Conservation (phyloP, 2,888 invertebrate genomes). For the Ametastegia equiseti region DNA sequence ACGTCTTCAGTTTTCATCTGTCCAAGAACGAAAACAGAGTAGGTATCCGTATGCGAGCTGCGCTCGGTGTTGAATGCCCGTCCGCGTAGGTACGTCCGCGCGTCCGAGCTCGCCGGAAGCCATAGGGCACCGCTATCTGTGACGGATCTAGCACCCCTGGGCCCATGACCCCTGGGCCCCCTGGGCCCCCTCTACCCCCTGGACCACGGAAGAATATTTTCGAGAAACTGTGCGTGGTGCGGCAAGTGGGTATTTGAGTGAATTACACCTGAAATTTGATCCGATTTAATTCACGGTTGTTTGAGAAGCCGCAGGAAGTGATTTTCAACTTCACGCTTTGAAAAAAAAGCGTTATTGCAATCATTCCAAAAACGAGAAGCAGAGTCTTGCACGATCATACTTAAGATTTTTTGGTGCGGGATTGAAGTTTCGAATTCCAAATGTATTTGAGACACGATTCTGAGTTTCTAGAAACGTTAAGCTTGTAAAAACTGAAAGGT, state of each 20-base stretch:
- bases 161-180: conserved; percentile 9
- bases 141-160: conserved; percentile 66
- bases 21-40: conserved; percentile 36
- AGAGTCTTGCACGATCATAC: too few relatives aligned
- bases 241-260: too few relatives aligned
- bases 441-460: too few relatives aligned
- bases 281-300: neutral
- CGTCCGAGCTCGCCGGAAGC: conserved; percentile 62
- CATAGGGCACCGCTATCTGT: conserved; percentile 64
- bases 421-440: too few relatives aligned
- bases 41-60: conserved; percentile 49
- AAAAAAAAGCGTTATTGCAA: too few relatives aligned
- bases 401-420: too few relatives aligned
- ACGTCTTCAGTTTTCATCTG: conserved; percentile 44
- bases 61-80: conserved; percentile 18
- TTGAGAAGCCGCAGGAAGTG: neutral
- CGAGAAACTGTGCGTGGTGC: too few relatives aligned
- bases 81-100: conserved; percentile 47
- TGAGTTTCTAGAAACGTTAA: too few relatives aligned
- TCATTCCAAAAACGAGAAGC: too few relatives aligned
- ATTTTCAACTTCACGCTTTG: neutral
- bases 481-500: too few relatives aligned
- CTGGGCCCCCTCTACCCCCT: neutral
- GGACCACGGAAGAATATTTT: conserved; percentile 7
- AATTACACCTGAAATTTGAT: neutral